These are phyloP conservation scores for Rattus rattus DNA, from an alignment of 2,113 vertebrate genomes.

Conservation along the genomic window DNA sequence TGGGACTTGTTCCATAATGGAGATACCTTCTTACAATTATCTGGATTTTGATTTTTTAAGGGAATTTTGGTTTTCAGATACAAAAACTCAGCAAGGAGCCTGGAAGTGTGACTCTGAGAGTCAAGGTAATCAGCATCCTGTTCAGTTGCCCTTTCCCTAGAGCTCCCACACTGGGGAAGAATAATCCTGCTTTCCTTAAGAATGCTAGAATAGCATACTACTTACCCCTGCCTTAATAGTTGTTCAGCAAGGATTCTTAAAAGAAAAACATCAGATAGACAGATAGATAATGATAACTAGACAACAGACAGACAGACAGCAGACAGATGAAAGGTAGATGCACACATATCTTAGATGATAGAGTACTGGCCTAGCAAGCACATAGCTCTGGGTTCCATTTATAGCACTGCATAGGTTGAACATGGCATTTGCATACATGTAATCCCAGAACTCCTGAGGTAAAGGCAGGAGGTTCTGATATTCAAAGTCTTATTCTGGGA, in stretches of 20 bases:
- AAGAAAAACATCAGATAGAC: neutral
- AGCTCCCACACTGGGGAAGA: neutral
- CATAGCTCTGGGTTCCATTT: neutral
- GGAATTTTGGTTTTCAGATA: neutral
- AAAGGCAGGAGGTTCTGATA: neutral
- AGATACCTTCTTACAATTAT: neutral
- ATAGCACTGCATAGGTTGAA: neutral
- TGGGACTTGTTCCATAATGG: rapidly evolving
- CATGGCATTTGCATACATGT: neutral
- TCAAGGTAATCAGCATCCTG: neutral
- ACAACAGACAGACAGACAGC: neutral
- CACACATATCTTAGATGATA: neutral
- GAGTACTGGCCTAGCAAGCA: neutral
- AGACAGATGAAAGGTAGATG: neutral
- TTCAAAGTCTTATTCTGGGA: neutral
- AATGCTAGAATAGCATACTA: too few relatives aligned
- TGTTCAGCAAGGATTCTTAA: neutral
- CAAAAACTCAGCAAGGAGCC: neutral
- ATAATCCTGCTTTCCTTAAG: neutral
- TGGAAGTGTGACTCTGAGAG: neutral
- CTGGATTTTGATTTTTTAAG: neutral
- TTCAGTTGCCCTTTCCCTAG: neutral
- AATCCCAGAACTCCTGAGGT: neutral
- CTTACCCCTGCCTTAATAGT: neutral
- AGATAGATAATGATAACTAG: neutral